These are phyloP conservation scores for Aphis craccivora DNA, from an alignment of 1,140 invertebrate genomes.

Conservation along the genomic window DNA sequence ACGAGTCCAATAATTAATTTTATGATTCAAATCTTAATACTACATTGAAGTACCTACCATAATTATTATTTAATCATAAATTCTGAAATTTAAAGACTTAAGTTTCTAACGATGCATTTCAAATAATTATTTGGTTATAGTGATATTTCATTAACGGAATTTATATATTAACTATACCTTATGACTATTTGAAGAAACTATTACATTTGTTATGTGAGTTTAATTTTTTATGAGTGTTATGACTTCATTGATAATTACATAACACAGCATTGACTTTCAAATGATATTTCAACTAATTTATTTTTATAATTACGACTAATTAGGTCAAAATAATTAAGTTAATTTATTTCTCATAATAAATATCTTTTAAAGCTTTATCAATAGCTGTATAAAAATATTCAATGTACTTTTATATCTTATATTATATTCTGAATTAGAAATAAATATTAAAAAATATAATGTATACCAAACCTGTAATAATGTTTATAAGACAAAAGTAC, in stretches of 20 bases:
- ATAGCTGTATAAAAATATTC: background rate
- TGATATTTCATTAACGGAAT: background rate
- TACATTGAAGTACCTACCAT: background rate
- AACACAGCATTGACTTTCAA: background rate
- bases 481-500: background rate
- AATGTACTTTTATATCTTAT: background rate
- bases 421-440: background rate
- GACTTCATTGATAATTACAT: background rate
- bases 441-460: background rate
- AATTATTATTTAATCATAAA: background rate
- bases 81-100: background rate
- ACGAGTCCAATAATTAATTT: background rate
- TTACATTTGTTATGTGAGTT: background rate
- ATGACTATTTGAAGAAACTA: background rate
- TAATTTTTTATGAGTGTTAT: background rate
- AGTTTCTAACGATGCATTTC: background rate
- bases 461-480: background rate
- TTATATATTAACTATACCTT: background rate
- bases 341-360: background rate
- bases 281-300: background rate
- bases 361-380: background rate
- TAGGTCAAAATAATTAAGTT: background rate
- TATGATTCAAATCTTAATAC: background rate
- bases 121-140: background rate
- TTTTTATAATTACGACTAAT: background rate